phyloP scores from a whole-genome alignment of 2,888 invertebrate species.

The Drosophila rellima region DNA sequence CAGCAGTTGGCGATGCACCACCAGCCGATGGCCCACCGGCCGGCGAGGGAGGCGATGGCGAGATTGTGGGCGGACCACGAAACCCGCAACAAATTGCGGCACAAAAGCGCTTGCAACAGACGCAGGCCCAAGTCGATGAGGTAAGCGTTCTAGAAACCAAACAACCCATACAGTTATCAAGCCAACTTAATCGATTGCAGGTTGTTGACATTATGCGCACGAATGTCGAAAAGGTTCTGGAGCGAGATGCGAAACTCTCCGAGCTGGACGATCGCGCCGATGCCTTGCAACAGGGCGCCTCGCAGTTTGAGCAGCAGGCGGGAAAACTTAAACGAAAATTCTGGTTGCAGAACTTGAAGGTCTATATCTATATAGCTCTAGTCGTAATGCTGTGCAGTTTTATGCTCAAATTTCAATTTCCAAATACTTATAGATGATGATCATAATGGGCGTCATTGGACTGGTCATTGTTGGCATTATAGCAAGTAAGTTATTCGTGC shows the following conservation, averaged over 20 bases:
- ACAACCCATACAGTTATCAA: neutral
- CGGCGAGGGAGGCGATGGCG: conserved; percentile 89
- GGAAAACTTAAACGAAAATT: conserved; percentile 98
- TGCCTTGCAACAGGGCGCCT: conserved; percentile 96
- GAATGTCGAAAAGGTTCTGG: conserved; percentile 98
- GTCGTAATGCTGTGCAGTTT: too few relatives aligned
- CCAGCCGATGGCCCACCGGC: conserved; percentile 89
- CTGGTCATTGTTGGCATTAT: conserved; percentile 93
- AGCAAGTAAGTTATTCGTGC: conserved; percentile 90
- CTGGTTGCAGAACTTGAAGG: conserved; percentile 99
- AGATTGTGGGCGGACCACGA: conserved; percentile 94
- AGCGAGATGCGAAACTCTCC: conserved; percentile 97
- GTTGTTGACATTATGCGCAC: conserved; percentile 98
- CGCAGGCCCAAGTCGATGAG: conserved; percentile 95
- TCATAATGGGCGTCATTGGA: conserved; percentile 94
- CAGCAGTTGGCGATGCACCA: conserved; percentile 84
- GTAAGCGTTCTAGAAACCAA: conserved; percentile 82
- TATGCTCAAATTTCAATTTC: too few relatives aligned
- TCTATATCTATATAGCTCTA: too few relatives aligned
- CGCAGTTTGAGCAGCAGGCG: conserved; percentile 98
- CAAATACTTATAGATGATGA: conserved; percentile 90
- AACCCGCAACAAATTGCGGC: conserved; percentile 94
- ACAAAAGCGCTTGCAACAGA: conserved; percentile 93
- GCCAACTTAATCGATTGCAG: conserved; percentile 64
- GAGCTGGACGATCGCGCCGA: conserved; percentile 98